phyloP scores from a whole-genome alignment of 2,113 vertebrate species.

The Butorides virescens region DNA sequence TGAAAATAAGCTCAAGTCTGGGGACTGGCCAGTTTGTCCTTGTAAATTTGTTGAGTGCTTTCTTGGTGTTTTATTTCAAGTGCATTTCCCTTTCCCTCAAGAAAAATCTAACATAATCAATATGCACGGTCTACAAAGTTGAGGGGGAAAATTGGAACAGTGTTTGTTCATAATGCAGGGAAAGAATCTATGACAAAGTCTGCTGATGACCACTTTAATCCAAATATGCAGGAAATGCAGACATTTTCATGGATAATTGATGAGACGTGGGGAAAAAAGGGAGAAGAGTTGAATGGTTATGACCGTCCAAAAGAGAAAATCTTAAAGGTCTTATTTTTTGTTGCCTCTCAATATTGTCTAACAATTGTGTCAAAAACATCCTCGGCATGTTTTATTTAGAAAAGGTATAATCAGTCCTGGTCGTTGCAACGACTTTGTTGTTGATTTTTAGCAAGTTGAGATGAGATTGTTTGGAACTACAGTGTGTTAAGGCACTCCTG shows the following conservation, averaged over 20 bases:
- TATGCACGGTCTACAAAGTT: not conserved
- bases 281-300: not conserved
- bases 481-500: not conserved
- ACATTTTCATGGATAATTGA: not conserved
- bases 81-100: not conserved
- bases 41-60: not conserved
- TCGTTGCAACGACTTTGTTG: not conserved
- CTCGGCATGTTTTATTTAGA: not conserved
- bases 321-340: not conserved
- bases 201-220: not conserved
- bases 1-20: not conserved
- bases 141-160: not conserved
- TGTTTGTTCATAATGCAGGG: not conserved
- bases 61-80: not conserved
- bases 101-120: not conserved
- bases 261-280: not conserved
- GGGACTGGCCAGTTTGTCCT: not conserved
- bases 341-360: not conserved
- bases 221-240: not conserved
- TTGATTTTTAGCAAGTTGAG: not conserved
- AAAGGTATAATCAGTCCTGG: not conserved
- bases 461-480: not conserved
- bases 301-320: not conserved
- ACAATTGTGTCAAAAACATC: not conserved
- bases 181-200: not conserved